These are phyloP conservation scores for Genyomyrus donnyi DNA, from an alignment of 2,113 vertebrate species.

Conservation along the genomic window DNA sequence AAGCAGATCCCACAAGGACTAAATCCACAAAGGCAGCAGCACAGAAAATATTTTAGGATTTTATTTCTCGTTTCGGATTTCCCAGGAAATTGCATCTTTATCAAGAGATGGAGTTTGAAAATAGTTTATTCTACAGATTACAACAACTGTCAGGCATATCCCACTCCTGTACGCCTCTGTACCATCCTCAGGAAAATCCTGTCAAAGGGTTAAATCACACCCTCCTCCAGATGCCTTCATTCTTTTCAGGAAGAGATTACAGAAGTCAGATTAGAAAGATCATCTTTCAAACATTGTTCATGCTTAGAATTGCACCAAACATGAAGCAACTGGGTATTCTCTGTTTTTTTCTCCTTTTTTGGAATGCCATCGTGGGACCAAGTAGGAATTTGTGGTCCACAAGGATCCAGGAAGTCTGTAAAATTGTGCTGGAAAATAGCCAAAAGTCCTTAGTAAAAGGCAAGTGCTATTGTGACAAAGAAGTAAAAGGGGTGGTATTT, in stretches of 20 bases:
- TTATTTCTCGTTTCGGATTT: neutral
- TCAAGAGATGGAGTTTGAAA: neutral
- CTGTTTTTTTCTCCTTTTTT: neutral
- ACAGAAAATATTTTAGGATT: too few species aligned
- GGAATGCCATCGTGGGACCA: too few species aligned
- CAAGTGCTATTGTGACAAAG: too few species aligned
- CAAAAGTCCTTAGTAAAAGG: too few species aligned
- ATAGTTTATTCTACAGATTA: neutral
- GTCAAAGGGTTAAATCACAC: neutral
- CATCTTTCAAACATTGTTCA: neutral
- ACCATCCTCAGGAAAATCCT: neutral
- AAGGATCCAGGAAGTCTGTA: too few species aligned
- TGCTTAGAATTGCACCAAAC: neutral
- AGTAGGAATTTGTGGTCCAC: too few species aligned
- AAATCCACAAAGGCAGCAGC: too few species aligned
- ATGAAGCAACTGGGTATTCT: neutral
- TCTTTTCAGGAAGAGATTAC: neutral
- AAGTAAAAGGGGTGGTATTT: too few species aligned
- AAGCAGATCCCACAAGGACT: too few species aligned
- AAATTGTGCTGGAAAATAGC: too few species aligned
- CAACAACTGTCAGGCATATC: neutral
- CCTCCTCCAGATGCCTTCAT: neutral
- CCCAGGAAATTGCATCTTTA: neutral
- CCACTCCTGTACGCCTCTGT: neutral
- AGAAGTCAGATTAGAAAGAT: neutral